Base-by-base conservation (phyloP, 2,113 vertebrate genomes). In the Corvus cornix region DNA sequence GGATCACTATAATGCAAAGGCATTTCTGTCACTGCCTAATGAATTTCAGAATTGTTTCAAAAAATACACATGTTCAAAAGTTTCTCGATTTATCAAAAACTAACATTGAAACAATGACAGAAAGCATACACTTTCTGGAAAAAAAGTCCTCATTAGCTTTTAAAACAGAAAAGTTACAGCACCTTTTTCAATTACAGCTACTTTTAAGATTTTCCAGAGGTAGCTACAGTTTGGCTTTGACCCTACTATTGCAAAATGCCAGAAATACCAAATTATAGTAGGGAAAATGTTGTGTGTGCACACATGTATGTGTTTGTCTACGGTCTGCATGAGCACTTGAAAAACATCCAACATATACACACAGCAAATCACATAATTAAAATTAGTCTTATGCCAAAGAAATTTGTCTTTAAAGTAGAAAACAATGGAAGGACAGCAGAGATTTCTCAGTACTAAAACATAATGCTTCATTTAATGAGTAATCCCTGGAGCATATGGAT, bases 281-380 rank as follows among this genome's bases (percentile, higher is more conserved):
- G 41, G 41, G 75, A 87, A 94, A 96, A 94, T 84, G 44, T 62
- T 87, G 66, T 92, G 48, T 59, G 80, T 20, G 10, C 60, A 92
- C 59, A 60, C 60, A 90, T 62, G 55, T 84, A 70, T 84, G 66
- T 85, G 81, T 92, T 96, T 95, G 90, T 91, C 96, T 93, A 55
- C 63, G 83, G 81, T 78, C 80, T 70, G 72, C 62, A 41, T 31
- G 19, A 90, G 89, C 48, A 90, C 63, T 8, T 93, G 89, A 95
- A 95, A 95, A 92, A 70, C 39, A 70, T 85, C 96, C 90, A 97
- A 95, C 30, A 94, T 26, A 96, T 2, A 80, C 81, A 83, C 60
- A 73, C 9, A 74, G 48, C 21, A 95, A 87, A 82, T 46, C 31
- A 5, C 55, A 58, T 67, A 77, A 90, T 92, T 93, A 93, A 90